Evolutionary conservation across 2,113 vertebrate genomes (phyloP).

Genomic region (Ploceus nigricollis): DNA sequence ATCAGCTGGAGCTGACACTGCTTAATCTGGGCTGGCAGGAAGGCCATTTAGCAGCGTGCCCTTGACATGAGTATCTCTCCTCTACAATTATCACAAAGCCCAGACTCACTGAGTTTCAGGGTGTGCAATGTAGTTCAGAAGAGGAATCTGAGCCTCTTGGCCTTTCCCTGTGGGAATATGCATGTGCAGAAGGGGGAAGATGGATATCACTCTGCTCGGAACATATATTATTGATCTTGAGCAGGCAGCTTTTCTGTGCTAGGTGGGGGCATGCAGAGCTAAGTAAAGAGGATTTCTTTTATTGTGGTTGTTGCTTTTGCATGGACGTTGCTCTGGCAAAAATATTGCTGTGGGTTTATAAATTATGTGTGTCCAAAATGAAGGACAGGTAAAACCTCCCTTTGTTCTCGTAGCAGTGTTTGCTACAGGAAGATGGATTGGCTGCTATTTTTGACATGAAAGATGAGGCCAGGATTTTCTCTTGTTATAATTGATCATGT

Average conservation of each 20-base stretch:
- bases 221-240: background rate
- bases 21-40: background rate
- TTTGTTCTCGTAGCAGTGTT: background rate
- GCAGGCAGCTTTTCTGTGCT: background rate
- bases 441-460: background rate
- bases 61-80: background rate
- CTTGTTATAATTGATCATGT: background rate
- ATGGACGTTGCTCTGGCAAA: background rate
- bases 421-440: background rate
- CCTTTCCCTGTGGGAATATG: background rate
- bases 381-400: slow-evolving; percentile 18
- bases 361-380: background rate
- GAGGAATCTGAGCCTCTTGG: background rate
- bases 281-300: background rate
- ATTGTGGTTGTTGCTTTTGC: background rate
- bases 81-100: background rate
- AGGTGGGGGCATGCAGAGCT: background rate
- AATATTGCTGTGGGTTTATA: background rate
- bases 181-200: background rate
- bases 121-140: background rate
- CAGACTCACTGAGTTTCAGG: background rate
- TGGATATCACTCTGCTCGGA: background rate
- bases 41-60: background rate
- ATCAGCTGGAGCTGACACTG: background rate
- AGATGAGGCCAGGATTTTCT: background rate